Conservation (phyloP, 2,888 invertebrate genomes). For the Rapana venosa region DNA sequence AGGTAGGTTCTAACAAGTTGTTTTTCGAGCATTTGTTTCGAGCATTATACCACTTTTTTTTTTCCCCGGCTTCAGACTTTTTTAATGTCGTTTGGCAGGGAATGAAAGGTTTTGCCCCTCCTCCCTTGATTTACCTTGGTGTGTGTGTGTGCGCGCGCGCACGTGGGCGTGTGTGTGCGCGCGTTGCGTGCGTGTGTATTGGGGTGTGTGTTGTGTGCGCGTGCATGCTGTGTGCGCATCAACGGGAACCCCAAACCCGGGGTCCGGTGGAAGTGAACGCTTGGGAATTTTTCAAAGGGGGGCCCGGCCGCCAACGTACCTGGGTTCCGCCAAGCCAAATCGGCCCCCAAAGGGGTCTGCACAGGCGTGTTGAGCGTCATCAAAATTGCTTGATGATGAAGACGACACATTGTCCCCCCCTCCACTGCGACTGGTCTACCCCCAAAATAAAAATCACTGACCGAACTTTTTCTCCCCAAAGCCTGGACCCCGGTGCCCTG, state of each 20-base stretch:
- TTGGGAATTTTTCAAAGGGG: slow-evolving; percentile 55
- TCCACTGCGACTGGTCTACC: slow-evolving; percentile 54
- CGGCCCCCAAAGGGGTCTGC: slow-evolving; percentile 64
- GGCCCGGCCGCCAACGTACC: slow-evolving; percentile 37
- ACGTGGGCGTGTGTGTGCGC: slow-evolving; percentile 15
- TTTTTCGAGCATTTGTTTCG: no score
- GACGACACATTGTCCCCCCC: slow-evolving; percentile 59
- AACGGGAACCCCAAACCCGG: slow-evolving; percentile 66
- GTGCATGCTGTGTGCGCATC: slow-evolving; percentile 42
- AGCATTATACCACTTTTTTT: no score
- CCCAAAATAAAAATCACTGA: slow-evolving; percentile 52
- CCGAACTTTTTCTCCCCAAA: slow-evolving; percentile 47
- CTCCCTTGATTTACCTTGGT: neutral
- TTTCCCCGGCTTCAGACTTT: no score
- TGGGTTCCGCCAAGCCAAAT: slow-evolving; percentile 65
- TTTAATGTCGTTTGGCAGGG: no score
- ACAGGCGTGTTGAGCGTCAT: slow-evolving; percentile 62
- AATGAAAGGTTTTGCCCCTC: no score
- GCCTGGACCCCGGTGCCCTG: slow-evolving; percentile 47
- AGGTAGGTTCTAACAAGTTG: no score
- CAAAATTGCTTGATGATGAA: slow-evolving; percentile 64
- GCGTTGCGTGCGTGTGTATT: neutral
- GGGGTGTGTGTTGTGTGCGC: neutral
- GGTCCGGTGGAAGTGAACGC: slow-evolving; percentile 64
- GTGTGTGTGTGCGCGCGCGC: slow-evolving; percentile 16